phyloP scores from a whole-genome alignment of 2,888 invertebrate genomes.

The Eurois occulta region DNA sequence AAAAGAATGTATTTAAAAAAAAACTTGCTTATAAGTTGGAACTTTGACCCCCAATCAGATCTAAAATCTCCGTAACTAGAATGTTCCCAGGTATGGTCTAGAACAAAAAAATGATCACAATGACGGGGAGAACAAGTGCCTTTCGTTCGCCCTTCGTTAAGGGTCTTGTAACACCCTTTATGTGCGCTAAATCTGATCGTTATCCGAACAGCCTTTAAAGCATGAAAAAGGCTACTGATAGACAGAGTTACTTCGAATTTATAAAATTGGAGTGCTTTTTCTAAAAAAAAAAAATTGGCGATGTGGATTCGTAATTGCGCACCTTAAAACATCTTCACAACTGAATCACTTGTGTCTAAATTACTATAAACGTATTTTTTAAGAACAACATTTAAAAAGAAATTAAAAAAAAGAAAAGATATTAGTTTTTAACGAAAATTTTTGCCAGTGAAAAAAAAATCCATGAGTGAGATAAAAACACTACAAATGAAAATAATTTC shows the following conservation, averaged over 20 bases:
- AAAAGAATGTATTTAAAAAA: no score
- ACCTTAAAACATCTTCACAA: neutral
- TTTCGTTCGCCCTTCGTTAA: no score
- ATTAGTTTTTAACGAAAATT: neutral
- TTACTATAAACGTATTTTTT: neutral
- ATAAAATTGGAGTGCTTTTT: neutral
- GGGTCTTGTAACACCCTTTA: no score
- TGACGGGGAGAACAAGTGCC: no score
- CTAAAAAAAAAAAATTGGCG: no score
- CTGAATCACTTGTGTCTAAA: neutral
- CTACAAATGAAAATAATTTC: neutral
- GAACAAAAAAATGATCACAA: no score
- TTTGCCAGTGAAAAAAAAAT: neutral
- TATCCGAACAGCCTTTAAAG: neutral
- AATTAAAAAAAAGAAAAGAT: neutral
- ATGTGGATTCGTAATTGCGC: no score
- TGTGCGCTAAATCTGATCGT: neutral
- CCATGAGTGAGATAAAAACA: neutral
- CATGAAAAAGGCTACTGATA: neutral
- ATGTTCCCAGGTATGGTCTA: no score
- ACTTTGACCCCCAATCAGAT: no score
- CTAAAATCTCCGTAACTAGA: no score
- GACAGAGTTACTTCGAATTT: neutral
- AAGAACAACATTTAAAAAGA: neutral
- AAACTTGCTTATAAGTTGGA: no score